Evolutionary conservation across 1,140 invertebrate species (phyloP).

Genomic region (Drosophila trapezifrons): DNA sequence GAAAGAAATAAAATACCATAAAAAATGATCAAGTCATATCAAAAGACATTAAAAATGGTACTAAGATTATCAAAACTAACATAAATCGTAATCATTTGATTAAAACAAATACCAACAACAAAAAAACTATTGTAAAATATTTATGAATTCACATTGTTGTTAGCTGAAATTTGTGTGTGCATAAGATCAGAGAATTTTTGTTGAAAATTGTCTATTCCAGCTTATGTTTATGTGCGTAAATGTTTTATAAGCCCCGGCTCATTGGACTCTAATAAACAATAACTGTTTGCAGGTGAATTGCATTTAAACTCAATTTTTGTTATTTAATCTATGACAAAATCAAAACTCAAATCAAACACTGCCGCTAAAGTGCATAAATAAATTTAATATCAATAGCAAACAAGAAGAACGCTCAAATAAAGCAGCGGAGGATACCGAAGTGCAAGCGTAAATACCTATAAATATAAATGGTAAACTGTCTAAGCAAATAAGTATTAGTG

Average conservation of each 20-base stretch:
- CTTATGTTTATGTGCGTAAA: conserved; percentile 36
- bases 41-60: conserved; percentile 78
- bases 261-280: conserved; percentile 8
- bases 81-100: conserved; percentile 10
- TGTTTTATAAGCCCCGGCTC: conserved; percentile 32
- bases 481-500: conserved; percentile 47
- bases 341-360: conserved; percentile 75
- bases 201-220: conserved; percentile 19
- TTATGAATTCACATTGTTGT: conserved; percentile 59
- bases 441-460: conserved; percentile 52
- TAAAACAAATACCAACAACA: conserved; percentile 17
- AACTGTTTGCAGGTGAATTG: conserved; percentile 70
- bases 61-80: conserved; percentile 56
- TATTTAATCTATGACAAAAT: conserved; percentile 63
- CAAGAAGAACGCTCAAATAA: conserved; percentile 42
- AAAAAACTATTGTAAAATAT: conserved; percentile 74
- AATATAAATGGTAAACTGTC: conserved; percentile 52
- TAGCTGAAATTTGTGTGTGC: conserved; percentile 48
- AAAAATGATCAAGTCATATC: conserved; percentile 82
- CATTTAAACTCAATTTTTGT: conserved; percentile 68
- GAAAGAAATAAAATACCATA: conserved; percentile 47
- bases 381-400: conserved; percentile 59
- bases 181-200: conserved; percentile 22
- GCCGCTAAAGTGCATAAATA: conserved; percentile 64
- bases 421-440: conserved; percentile 30